Conservation (phyloP, 23 tunicate genomes). For the Phallusia fumigata region DNA sequence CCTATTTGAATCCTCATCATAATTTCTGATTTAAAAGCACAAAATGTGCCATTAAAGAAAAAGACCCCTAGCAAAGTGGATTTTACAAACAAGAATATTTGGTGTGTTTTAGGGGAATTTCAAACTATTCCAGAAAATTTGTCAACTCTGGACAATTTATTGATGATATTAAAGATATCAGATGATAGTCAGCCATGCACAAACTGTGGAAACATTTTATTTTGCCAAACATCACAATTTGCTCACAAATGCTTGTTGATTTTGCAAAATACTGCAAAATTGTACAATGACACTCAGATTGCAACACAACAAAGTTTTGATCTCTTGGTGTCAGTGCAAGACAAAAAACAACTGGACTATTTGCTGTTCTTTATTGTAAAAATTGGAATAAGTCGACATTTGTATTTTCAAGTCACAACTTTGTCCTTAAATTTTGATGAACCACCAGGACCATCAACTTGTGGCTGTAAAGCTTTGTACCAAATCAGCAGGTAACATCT, state of each 20-base stretch:
- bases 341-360: constrained; percentile 2
- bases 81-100: too few relatives aligned
- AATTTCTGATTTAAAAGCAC: too few relatives aligned
- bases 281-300: not conserved
- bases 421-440: not conserved
- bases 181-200: not conserved
- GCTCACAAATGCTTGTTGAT: not conserved
- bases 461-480: not conserved
- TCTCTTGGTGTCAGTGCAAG: not conserved
- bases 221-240: not conserved
- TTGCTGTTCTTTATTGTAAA: not conserved
- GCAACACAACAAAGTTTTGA: not conserved
- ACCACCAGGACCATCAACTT: not conserved
- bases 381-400: constrained; percentile 1
- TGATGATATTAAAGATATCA: not conserved
- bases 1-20: too few relatives aligned
- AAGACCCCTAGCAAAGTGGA: too few relatives aligned
- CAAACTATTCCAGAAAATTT: not conserved
- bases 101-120: not conserved
- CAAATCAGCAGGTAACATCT: not conserved
- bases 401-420: not conserved
- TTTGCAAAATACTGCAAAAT: not conserved
- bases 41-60: too few relatives aligned
- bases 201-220: not conserved
- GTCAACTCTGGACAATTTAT: not conserved